These are phyloP conservation scores for Heteromurus nitidus DNA, from an alignment of 2,888 invertebrate genomes.

Conservation along the genomic window DNA sequence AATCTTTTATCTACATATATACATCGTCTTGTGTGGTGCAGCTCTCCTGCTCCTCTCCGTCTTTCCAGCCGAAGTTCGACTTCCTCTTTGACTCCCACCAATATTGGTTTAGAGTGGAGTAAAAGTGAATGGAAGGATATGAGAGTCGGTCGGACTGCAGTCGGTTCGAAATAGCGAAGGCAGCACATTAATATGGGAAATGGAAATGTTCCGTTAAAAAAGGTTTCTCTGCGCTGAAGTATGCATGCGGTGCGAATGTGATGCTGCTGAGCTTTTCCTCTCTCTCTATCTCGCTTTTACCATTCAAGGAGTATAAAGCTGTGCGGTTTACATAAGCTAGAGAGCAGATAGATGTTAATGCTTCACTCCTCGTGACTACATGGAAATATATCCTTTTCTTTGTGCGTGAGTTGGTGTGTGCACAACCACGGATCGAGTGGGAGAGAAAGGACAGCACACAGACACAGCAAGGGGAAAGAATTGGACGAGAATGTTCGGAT, in stretches of 20 bases:
- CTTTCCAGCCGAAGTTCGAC: background rate
- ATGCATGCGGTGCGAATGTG: background rate
- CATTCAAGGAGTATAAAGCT: no score
- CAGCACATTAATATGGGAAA: conserved; percentile 20
- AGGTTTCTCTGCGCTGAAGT: background rate
- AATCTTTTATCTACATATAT: conserved; percentile 16
- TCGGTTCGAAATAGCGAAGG: no score
- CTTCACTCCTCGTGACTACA: conserved; percentile 1
- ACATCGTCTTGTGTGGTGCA: no score
- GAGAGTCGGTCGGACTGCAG: no score
- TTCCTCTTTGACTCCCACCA: background rate
- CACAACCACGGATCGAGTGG: background rate
- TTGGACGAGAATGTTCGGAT: conserved; percentile 26
- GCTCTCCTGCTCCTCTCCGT: conserved; percentile 1
- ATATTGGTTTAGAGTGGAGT: conserved; percentile 8
- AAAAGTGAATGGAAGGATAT: background rate
- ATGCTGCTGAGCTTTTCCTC: conserved; percentile 8
- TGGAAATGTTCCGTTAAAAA: conserved; percentile 24
- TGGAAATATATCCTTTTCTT: conserved; percentile 12
- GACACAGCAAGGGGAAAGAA: background rate
- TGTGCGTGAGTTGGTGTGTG: no score
- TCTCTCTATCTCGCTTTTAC: background rate
- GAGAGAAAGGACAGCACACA: background rate
- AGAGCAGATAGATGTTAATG: background rate
- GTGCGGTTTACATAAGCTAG: conserved; percentile 16